Percentiles rank a stretch among this genome's conserved stretches.
Conservation (phyloP, 92 coral and sea anemone species). For the Montipora capitata region DNA sequence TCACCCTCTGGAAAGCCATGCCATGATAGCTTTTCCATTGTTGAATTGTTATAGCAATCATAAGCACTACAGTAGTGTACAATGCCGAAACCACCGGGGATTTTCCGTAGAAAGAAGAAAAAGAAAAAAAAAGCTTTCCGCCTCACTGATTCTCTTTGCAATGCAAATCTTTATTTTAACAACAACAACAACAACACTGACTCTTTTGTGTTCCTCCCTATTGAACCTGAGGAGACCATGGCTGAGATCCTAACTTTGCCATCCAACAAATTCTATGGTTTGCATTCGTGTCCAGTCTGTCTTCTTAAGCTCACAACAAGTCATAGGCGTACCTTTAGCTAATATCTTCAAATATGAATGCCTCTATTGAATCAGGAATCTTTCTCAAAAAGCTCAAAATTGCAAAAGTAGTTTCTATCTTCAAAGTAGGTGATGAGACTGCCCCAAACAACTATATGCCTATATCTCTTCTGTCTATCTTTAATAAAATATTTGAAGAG, state of each 20-base stretch:
- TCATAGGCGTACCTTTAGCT: slow-evolving; percentile 10
- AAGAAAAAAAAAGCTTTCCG: too few species aligned
- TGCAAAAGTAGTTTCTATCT: too few species aligned
- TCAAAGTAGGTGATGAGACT: slow-evolving; percentile 34
- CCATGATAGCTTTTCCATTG: too few species aligned
- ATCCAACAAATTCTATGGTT: slow-evolving; percentile 26
- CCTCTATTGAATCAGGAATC: background rate
- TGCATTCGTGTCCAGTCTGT: slow-evolving; percentile 25
- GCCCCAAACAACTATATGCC: slow-evolving; percentile 28
- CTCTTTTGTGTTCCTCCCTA: slow-evolving; percentile 39
- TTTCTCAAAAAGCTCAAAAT: too few species aligned
- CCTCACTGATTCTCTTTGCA: too few species aligned
- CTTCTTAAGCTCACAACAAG: slow-evolving; percentile 16
- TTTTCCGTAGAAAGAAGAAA: too few species aligned
- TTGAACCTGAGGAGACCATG: background rate
- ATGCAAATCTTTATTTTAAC: too few species aligned
- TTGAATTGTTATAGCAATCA: too few species aligned
- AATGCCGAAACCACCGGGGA: too few species aligned
- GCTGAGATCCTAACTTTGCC: slow-evolving; percentile 29
- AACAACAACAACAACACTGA: background rate
- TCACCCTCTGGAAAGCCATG: too few species aligned
- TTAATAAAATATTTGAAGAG: too few species aligned
- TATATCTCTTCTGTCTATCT: background rate
- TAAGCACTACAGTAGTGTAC: too few species aligned
- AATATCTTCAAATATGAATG: background rate